phyloP scores from a whole-genome alignment of 92 coral and sea anemone genomes.

The Virgularia gustaviana region DNA sequence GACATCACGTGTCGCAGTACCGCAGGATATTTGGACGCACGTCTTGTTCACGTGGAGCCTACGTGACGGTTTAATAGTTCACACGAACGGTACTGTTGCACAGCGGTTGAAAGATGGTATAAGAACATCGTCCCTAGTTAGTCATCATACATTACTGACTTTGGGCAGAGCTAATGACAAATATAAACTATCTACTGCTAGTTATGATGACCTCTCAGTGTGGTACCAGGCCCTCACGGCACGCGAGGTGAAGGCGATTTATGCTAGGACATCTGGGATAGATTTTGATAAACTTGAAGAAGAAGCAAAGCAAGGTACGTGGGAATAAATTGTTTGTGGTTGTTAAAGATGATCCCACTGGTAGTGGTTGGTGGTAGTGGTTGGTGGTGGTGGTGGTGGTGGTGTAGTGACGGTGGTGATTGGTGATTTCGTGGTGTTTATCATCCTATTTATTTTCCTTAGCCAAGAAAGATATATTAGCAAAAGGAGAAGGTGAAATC shows the following conservation, averaged over 20 bases:
- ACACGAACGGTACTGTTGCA: conserved; percentile 68
- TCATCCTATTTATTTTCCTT: neutral
- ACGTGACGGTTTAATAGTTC: conserved; percentile 68
- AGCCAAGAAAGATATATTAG: conserved; percentile 62
- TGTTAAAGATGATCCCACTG: neutral
- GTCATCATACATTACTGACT: conserved; percentile 49
- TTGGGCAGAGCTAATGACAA: conserved; percentile 69
- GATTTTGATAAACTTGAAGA: conserved; percentile 43
- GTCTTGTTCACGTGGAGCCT: conserved; percentile 90
- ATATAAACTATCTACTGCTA: conserved; percentile 52
- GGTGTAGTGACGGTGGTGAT: neutral
- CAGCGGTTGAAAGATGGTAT: conserved; percentile 51
- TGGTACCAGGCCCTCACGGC: conserved; percentile 80
- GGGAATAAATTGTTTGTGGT: neutral
- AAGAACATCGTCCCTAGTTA: conserved; percentile 50
- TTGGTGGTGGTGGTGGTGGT: no score
- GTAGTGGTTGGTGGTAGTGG: neutral
- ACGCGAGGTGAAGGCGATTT: conserved; percentile 68
- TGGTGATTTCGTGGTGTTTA: neutral
- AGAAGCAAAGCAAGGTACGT: neutral
- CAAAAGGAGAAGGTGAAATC: conserved; percentile 66
- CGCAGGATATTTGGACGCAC: conserved; percentile 78
- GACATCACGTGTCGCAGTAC: conserved; percentile 74
- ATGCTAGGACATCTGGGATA: conserved; percentile 59
- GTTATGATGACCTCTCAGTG: conserved; percentile 79